Evolutionary conservation across 2,888 invertebrate species (phyloP).

Genomic region (Stratiomys singularior): DNA sequence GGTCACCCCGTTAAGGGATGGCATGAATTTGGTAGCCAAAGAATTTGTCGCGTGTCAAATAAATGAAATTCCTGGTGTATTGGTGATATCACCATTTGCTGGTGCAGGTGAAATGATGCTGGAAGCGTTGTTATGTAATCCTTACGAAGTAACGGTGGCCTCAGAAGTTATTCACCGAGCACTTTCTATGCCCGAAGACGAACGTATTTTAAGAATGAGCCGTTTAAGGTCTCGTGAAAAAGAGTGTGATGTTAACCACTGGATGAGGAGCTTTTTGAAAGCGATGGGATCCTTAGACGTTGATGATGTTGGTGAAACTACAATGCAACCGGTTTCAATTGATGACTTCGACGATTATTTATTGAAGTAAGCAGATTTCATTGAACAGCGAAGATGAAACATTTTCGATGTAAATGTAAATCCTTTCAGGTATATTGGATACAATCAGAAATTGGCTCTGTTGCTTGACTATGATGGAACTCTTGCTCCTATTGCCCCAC

Average conservation of each 20-base stretch:
- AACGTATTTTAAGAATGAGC: constrained; percentile 86
- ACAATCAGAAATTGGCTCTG: constrained; percentile 84
- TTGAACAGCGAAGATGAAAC: too few species aligned
- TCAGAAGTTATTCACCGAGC: constrained; percentile 89
- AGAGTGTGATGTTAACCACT: constrained; percentile 85
- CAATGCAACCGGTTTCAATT: constrained; percentile 89
- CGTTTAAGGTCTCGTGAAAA: constrained; percentile 83
- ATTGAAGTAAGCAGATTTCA: constrained; percentile 73
- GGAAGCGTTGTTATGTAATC: constrained; percentile 89
- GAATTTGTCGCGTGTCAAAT: constrained; percentile 94
- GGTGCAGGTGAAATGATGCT: constrained; percentile 95
- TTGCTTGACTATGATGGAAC: constrained; percentile 90
- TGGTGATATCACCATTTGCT: constrained; percentile 90
- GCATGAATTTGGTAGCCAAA: constrained; percentile 93
- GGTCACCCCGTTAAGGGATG: constrained; percentile 87
- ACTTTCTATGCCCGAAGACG: constrained; percentile 90
- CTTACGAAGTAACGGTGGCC: constrained; percentile 87
- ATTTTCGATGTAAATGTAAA: too few species aligned
- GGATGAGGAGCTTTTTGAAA: constrained; percentile 89
- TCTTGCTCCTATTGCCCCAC: constrained; percentile 87
- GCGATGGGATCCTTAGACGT: constrained; percentile 87
- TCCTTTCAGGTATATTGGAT: constrained; percentile 80
- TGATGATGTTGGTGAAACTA: constrained; percentile 84
- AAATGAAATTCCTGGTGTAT: constrained; percentile 83
- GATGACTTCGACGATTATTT: constrained; percentile 92